Base-by-base conservation (phyloP, 2,113 vertebrate genomes). In the Cynopterus brachyotis region DNA sequence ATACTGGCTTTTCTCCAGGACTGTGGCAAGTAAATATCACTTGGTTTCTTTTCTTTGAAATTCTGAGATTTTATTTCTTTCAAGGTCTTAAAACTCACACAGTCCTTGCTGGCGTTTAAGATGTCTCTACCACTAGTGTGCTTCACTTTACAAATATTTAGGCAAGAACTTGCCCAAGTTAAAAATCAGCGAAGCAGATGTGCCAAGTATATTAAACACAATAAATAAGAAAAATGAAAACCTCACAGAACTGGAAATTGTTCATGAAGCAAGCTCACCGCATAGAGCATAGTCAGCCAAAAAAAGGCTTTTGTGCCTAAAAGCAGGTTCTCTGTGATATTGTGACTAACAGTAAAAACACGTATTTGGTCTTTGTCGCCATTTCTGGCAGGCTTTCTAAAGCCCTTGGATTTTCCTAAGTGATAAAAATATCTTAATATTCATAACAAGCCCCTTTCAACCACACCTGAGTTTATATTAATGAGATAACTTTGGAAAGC, bases 1-100 rank as follows among this genome's bases (percentile, higher is more conserved):
- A 84, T 10, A 50, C 57, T 95, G 93, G 97, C 94, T 95, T 73
- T 94, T 47, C 70, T 95, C 94, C 96, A 95, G 12, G 20, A 87
- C 45, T 26, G 1, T 80, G 64, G 59, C 72, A 97, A 94, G 15
- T 88, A 87, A 88, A 64, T 72, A 66, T 50, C 30, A 24, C 57
- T 92, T 92, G 28, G 40, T 73, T 85, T 91, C 28, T 96, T 94
- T 91, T 67, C 89, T 87, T 95, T 84, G n/a, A 94, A 94, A 84
- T 84, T 73, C 47, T 47, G 70, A 66, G 9, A 47, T 87, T 80
- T 93, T 42, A 3, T 76, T 92, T 92, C 55, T 84, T 72, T 73
- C 47, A 53, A 79, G 30, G 24, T 40, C 62, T 80, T 91, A 70
- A 84, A 76, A 84, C 9, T 89, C 62, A 59, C 69, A 75, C 12